Evolutionary conservation across 1,140 invertebrate species (phyloP).

Genomic region (Caenorhabditis briggsae): DNA sequence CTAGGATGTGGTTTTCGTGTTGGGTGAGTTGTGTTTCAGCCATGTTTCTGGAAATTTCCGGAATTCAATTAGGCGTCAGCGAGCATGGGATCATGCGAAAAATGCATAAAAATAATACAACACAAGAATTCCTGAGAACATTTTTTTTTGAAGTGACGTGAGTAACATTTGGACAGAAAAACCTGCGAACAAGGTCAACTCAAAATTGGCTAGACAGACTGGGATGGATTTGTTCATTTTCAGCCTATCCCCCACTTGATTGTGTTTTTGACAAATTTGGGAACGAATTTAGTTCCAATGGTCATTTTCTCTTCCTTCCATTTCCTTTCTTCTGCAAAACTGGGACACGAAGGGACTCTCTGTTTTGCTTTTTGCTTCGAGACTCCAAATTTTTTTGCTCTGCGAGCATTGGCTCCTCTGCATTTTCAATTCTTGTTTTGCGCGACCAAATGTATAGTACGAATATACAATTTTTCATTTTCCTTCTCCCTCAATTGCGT

Average conservation of each 20-base stretch:
- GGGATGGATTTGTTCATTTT: neutral
- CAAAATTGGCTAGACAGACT: slow-evolving; percentile 13
- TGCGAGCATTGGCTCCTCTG: neutral
- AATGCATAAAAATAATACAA: neutral
- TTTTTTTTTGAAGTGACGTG: neutral
- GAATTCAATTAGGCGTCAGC: slow-evolving; percentile 1
- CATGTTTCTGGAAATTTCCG: neutral
- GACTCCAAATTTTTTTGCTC: neutral
- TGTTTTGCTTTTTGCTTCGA: neutral
- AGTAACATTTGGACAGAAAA: neutral
- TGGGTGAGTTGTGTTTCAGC: slow-evolving; percentile 15
- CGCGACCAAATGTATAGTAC: slow-evolving; percentile 28
- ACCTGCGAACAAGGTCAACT: slow-evolving; percentile 2
- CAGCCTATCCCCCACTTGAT: neutral
- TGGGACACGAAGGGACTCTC: neutral
- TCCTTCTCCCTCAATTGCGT: neutral
- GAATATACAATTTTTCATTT: slow-evolving; percentile 44
- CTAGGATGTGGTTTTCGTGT: slow-evolving; percentile 30
- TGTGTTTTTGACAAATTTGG: neutral
- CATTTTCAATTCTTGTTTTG: slow-evolving; percentile 6
- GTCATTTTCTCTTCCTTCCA: neutral
- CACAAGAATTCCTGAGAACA: neutral
- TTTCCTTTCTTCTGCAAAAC: neutral
- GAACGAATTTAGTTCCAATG: neutral
- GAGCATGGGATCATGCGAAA: neutral